Percentiles rank a stretch among this genome's conserved stretches.
phyloP scores from a whole-genome alignment of 2,113 vertebrate species.

The Paramormyrops kingsleyae region DNA sequence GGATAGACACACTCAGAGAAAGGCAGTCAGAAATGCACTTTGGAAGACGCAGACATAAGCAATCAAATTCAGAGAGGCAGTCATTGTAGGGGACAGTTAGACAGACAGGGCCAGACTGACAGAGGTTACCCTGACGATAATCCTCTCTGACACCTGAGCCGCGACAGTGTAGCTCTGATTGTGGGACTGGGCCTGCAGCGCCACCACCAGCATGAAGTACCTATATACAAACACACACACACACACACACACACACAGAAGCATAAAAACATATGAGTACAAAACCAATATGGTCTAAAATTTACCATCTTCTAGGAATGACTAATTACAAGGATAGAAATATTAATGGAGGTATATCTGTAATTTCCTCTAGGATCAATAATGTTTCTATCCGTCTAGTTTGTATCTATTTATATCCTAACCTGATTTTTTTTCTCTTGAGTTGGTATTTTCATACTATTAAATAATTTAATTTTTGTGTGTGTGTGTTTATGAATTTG shows the following conservation, averaged over 20 bases:
- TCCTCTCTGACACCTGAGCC: conserved; percentile 93
- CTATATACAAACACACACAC: conserved; percentile 48
- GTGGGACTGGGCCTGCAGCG: conserved; percentile 87
- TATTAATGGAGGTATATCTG: neutral
- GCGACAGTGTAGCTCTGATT: conserved; percentile 92
- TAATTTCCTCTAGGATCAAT: neutral
- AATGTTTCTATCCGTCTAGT: neutral
- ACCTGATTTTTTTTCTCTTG: neutral
- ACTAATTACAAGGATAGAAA: neutral
- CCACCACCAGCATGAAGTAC: conserved; percentile 98
- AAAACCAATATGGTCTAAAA: neutral
- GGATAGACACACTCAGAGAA: neutral
- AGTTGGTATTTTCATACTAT: neutral
- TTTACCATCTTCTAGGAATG: neutral
- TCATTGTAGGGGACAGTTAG: conserved; percentile 51
- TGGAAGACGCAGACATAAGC: conserved; percentile 36
- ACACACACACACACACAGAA: neutral
- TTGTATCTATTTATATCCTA: neutral
- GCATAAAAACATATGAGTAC: neutral
- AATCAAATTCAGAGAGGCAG: conserved; percentile 22
- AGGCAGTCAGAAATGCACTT: neutral
- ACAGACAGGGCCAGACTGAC: conserved; percentile 66
- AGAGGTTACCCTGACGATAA: conserved; percentile 90
- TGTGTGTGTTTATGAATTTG: neutral
- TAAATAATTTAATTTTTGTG: neutral